phyloP scores from a whole-genome alignment of 2,888 invertebrate genomes.

The Dascillus cervinus region DNA sequence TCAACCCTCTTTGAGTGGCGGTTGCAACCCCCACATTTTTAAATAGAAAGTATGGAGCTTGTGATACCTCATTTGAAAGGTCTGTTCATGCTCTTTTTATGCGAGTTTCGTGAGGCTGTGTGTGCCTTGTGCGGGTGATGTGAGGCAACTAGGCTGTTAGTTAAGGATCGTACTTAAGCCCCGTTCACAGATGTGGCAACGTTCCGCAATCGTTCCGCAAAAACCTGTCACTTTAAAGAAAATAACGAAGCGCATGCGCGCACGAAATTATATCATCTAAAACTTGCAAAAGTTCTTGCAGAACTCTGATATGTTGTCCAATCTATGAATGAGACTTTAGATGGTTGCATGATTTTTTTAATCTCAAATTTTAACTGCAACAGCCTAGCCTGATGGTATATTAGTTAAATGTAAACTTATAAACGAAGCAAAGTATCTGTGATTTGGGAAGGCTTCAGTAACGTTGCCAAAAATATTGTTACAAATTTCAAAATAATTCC shows the following conservation, averaged over 20 bases:
- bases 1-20: too few species aligned
- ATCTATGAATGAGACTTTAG: not conserved
- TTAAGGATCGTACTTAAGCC: too few species aligned
- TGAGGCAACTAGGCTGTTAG: conserved; percentile 1
- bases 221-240: too few species aligned
- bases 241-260: too few species aligned
- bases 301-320: too few species aligned
- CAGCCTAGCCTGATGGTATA: conserved; percentile 17
- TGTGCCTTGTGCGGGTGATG: conserved; percentile 30
- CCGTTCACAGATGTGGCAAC: too few species aligned
- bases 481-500: conserved; percentile 26
- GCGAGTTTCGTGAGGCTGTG: conserved; percentile 36
- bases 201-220: too few species aligned
- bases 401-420: conserved; percentile 25
- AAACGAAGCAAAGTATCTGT: conserved; percentile 43
- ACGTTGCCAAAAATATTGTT: conserved; percentile 37
- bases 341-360: not conserved
- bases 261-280: too few species aligned
- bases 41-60: too few species aligned
- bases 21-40: too few species aligned
- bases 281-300: too few species aligned
- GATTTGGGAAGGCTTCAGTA: conserved; percentile 45
- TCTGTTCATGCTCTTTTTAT: conserved; percentile 38
- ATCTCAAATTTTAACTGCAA: not conserved
- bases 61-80: too few species aligned